A percentile compares a stretch with the other conserved stretches of the same genome.
These are phyloP conservation scores for Stictocephala bisonia DNA, from an alignment of 2,888 invertebrate genomes.

Conservation along the genomic window DNA sequence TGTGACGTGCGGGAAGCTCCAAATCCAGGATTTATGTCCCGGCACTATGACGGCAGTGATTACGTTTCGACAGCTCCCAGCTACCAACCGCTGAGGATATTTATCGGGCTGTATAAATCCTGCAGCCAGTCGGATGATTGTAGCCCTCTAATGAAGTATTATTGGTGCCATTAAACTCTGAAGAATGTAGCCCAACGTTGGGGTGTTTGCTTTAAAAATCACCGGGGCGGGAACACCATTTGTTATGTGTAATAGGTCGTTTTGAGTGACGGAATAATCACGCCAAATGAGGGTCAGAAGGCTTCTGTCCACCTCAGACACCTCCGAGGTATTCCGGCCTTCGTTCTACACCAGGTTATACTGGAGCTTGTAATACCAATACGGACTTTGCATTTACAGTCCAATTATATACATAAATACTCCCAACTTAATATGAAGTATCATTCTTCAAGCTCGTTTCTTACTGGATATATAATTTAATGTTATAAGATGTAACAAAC, in stretches of 20 bases:
- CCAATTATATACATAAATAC: too few relatives aligned
- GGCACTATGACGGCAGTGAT: conserved; percentile 42
- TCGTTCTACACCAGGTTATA: neutral
- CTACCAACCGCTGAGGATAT: conserved; percentile 42
- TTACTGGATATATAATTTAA: too few relatives aligned
- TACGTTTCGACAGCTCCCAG: conserved; percentile 38
- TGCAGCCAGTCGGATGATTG: conserved; percentile 22
- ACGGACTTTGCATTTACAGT: too few relatives aligned
- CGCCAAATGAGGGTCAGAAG: conserved; percentile 25
- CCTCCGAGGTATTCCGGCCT: neutral
- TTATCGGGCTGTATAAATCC: conserved; percentile 41
- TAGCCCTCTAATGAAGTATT: conserved; percentile 34
- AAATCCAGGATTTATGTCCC: neutral
- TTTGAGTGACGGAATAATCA: conserved; percentile 33
- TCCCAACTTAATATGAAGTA: too few relatives aligned
- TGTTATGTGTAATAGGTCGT: conserved; percentile 27
- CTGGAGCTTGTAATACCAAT: too few relatives aligned
- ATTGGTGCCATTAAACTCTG: conserved; percentile 22
- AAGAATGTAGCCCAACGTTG: conserved; percentile 9
- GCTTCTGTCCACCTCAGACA: neutral
- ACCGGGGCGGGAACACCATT: conserved; percentile 27
- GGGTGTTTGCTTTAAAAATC: conserved; percentile 37
- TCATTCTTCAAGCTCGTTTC: too few relatives aligned
- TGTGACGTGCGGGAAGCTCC: neutral
- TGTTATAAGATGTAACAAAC: too few relatives aligned